Conservation (phyloP, 2,797 vertebrate genomes). For the Pipistrellus nathusii region DNA sequence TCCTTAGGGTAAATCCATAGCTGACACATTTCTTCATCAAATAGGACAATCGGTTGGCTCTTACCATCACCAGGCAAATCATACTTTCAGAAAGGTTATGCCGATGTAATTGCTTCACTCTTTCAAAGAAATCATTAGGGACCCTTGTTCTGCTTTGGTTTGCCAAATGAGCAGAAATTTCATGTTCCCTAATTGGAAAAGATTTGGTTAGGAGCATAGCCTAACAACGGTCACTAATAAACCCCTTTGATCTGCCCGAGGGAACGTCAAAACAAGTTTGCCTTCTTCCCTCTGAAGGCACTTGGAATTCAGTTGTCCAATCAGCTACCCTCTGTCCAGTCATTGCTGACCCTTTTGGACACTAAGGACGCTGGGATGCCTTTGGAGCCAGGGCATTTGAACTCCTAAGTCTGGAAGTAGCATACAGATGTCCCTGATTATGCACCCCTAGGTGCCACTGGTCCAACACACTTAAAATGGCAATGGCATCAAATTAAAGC, state of each 20-base stretch:
- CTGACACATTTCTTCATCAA: not conserved
- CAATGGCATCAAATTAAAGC: not conserved
- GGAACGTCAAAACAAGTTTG: constrained; percentile 56
- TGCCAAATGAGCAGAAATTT: constrained; percentile 50
- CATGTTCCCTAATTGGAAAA: constrained; percentile 67
- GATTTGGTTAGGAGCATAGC: constrained; percentile 31
- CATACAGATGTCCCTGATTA: not conserved
- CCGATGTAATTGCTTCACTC: constrained; percentile 37
- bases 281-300: not conserved
- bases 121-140: constrained; percentile 63
- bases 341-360: not conserved
- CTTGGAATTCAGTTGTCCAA: constrained; percentile 50
- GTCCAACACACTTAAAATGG: not conserved
- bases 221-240: constrained; percentile 46
- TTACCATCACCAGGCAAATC: not conserved
- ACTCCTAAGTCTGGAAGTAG: not conserved
- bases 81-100: not conserved
- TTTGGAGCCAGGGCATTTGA: constrained; percentile 27
- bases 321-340: not conserved
- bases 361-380: not conserved
- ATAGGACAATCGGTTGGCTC: not conserved
- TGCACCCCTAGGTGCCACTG: not conserved
- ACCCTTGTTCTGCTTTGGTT: constrained; percentile 53
- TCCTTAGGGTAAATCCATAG: not conserved
- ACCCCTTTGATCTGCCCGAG: constrained; percentile 67